Percentiles rank a stretch among this genome's conserved stretches.
These are phyloP conservation scores for Epizoanthus fatuus DNA, from an alignment of 92 coral and sea anemone species.

Conservation along the genomic window DNA sequence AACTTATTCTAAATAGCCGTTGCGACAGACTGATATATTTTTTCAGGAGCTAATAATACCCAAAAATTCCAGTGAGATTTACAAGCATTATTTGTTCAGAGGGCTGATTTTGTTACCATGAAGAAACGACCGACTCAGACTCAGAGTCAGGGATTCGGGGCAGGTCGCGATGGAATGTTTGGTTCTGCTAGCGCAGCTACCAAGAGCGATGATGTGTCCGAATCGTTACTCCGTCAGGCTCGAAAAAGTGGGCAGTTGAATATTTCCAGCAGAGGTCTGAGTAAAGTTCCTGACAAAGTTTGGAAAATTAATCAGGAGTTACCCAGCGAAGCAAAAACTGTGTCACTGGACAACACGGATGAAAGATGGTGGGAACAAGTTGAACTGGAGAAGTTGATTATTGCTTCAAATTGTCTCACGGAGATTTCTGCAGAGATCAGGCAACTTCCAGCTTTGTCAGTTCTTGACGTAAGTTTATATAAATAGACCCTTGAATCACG, in stretches of 20 bases:
- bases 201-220: constrained; percentile 76
- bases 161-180: constrained; percentile 20
- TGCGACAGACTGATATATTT: no score
- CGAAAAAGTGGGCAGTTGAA: constrained; percentile 95
- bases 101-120: background rate
- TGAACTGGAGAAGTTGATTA: constrained; percentile 85
- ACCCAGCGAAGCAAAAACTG: constrained; percentile 88
- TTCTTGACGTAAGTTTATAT: constrained; percentile 87
- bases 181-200: background rate
- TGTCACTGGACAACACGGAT: constrained; percentile 85
- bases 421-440: constrained; percentile 77
- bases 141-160: constrained; percentile 24
- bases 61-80: no score
- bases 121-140: constrained; percentile 29
- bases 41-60: no score
- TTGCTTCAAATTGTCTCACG: constrained; percentile 91
- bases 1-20: no score
- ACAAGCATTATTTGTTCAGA: no score
- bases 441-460: constrained; percentile 83
- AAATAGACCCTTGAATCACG: background rate
- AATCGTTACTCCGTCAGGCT: constrained; percentile 89
- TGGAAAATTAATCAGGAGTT: constrained; percentile 92
- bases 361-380: constrained; percentile 97
- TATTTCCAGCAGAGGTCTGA: constrained; percentile 85
- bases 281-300: constrained; percentile 89